These are phyloP conservation scores for Drosophila navojoa DNA, from an alignment of 1,140 invertebrate species.

Conservation along the genomic window DNA sequence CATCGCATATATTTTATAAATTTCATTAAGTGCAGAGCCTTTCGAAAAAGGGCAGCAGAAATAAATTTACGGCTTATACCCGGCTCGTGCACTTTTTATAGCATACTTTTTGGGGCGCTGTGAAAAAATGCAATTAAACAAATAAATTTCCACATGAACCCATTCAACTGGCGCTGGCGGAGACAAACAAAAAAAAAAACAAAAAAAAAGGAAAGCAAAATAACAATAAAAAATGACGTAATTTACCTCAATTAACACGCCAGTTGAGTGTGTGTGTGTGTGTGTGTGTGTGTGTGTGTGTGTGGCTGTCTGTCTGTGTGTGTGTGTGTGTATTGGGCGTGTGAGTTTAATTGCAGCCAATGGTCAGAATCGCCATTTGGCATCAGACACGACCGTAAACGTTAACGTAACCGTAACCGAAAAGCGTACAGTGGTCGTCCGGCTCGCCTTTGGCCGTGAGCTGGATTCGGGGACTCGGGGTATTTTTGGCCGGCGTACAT, in stretches of 20 bases:
- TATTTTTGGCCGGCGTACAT: conserved; percentile 7
- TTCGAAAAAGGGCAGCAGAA: conserved; percentile 5
- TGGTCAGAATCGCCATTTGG: conserved; percentile 60
- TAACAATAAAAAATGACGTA: conserved; percentile 60
- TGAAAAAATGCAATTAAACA: conserved; percentile 75
- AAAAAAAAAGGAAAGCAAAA: conserved; percentile 34
- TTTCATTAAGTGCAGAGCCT: conserved; percentile 53
- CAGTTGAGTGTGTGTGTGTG: conserved; percentile 44
- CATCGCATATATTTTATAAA: conserved; percentile 52
- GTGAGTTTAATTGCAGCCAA: conserved; percentile 75
- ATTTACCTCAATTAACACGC: conserved; percentile 82
- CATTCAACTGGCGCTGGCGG: conserved; percentile 41
- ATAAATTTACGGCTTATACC: conserved; percentile 72
- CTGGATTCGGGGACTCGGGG: background rate
- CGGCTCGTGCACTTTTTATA: conserved; percentile 64
- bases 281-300: background rate
- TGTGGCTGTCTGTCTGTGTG: background rate
- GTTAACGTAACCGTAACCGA: conserved; percentile 47
- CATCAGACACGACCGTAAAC: conserved; percentile 59
- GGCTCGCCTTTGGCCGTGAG: conserved; percentile 10
- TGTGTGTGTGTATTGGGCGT: conserved; percentile 36
- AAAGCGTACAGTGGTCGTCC: conserved; percentile 30
- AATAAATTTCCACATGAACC: conserved; percentile 77
- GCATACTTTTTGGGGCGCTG: conserved; percentile 44
- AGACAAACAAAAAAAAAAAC: conserved; percentile 2